Evolutionary conservation across 1,140 invertebrate species (phyloP), one percentile per base, ranked within the genome.

Genomic region (Psix sp.): DNA sequence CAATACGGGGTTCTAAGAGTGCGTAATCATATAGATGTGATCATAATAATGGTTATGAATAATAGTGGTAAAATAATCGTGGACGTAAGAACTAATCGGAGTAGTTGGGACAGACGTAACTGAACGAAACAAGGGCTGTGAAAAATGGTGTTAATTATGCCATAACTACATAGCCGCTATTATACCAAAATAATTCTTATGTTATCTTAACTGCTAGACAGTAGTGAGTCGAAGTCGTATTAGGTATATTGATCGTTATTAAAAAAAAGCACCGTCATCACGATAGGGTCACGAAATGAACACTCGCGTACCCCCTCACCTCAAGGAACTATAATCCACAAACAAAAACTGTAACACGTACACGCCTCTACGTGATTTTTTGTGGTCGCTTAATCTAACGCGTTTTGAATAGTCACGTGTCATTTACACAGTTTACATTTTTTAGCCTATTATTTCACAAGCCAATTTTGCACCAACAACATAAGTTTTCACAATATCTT

Each of bases 261-360:
- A 82, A 84, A 84, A 81, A 86, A 84, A 86, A 86, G 83, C 84
- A 86, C 83, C 85, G 81, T 86, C 83, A 86, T 86, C 85, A 85
- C 84, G 83, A 82, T 78, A 75, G 80, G 80, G 80, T 49, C 59
- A 73, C 76, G 77, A 79, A 70, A 67, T 66, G 42, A 76, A 68
- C 62, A 74, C 74, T 80, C 76, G 76, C 80, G 60, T 63, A 62
- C 70, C 76, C 45, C 71, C 74, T 71, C 45, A n/a, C n/a, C n/a
- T n/a, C 31, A 82, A 86, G 84, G 84, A 86, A 86, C 84, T 86
- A 82, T 85, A 85, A 81, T 83, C 79, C 80, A 11, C 1, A 35
- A 35, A 35, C 33, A 35, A 35, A 35, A 35, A 35, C 13, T 35
- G 33, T 5, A 13, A 13, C n/a, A 35, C n/a, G n/a, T n/a, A 45